These are phyloP conservation scores for Pitangus sulphuratus DNA, from an alignment of 2,797 vertebrate species.

Conservation along the genomic window DNA sequence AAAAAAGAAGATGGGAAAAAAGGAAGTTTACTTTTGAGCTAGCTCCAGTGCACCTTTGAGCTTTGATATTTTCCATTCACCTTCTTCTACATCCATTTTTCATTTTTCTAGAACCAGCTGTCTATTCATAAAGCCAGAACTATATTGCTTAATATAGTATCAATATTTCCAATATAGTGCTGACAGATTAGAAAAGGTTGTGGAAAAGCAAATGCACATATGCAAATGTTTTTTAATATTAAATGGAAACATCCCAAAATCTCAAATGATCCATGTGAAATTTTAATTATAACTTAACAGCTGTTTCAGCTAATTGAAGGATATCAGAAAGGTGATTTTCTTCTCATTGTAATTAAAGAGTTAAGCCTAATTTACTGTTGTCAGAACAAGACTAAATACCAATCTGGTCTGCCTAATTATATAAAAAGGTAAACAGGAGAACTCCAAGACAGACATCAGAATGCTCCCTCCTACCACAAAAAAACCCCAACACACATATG, in stretches of 20 bases:
- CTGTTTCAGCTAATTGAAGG: conserved; percentile 81
- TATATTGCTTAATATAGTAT: conserved; percentile 59
- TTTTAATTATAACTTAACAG: conserved; percentile 85
- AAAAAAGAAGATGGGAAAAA: neutral
- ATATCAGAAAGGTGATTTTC: conserved; percentile 80
- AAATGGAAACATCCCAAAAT: conserved; percentile 80
- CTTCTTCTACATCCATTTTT: conserved; percentile 34
- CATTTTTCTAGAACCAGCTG: conserved; percentile 61
- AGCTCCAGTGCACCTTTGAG: conserved; percentile 13
- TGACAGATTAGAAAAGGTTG: conserved; percentile 70
- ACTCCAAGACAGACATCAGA: conserved; percentile 38
- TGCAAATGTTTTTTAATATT: conserved; percentile 78
- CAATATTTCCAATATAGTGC: conserved; percentile 50
- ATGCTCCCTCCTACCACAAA: neutral
- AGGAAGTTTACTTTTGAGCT: conserved; percentile 41
- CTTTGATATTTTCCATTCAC: conserved; percentile 37
- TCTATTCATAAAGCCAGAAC: conserved; percentile 54
- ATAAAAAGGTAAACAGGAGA: conserved; percentile 74
- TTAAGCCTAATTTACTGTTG: conserved; percentile 82
- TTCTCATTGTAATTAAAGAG: conserved; percentile 82
- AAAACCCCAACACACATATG: neutral
- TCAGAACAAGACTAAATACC: conserved; percentile 80
- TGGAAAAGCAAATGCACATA: conserved; percentile 73
- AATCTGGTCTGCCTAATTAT: conserved; percentile 75
- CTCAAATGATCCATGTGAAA: conserved; percentile 82